Evolutionary conservation across 1,140 invertebrate genomes (phyloP).

Genomic region (Samia ricini): DNA sequence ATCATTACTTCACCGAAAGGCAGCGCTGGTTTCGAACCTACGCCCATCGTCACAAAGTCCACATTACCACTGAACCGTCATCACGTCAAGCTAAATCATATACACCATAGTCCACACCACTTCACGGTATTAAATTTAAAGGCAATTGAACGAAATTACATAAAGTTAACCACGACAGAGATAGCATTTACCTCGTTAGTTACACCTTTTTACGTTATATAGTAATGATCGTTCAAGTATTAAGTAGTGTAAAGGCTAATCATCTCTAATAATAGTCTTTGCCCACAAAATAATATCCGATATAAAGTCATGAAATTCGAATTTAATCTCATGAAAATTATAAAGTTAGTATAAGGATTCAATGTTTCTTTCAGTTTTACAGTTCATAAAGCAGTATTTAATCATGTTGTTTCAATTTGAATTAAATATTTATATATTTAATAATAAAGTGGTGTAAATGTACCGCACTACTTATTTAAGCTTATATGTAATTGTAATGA

Average conservation of each 20-base stretch:
- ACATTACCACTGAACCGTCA: too few species aligned
- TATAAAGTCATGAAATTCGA: not conserved
- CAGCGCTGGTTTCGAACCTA: too few species aligned
- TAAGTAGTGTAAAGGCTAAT: not conserved
- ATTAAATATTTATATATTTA: too few species aligned
- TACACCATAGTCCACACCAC: not conserved
- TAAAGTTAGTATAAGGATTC: not conserved
- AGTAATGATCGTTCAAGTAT: not conserved
- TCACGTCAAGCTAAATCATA: too few species aligned
- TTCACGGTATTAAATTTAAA: not conserved
- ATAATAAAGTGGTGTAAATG: too few species aligned
- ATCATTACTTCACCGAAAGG: too few species aligned
- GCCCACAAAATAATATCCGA: not conserved
- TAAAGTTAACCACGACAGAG: not conserved
- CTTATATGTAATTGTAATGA: too few species aligned
- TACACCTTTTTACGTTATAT: not conserved
- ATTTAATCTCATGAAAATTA: not conserved
- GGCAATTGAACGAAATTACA: conserved; percentile 1
- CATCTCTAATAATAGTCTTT: not conserved
- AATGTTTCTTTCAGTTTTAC: not conserved
- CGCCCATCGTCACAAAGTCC: too few species aligned
- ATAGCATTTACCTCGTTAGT: conserved; percentile 1
- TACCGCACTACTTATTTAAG: too few species aligned
- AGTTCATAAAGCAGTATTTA: not conserved
- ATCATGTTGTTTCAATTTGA: too few species aligned